Evolutionary conservation across 2,113 vertebrate genomes (phyloP), one percentile per base, ranked within the genome.

Genomic region (Gobio gobio): DNA sequence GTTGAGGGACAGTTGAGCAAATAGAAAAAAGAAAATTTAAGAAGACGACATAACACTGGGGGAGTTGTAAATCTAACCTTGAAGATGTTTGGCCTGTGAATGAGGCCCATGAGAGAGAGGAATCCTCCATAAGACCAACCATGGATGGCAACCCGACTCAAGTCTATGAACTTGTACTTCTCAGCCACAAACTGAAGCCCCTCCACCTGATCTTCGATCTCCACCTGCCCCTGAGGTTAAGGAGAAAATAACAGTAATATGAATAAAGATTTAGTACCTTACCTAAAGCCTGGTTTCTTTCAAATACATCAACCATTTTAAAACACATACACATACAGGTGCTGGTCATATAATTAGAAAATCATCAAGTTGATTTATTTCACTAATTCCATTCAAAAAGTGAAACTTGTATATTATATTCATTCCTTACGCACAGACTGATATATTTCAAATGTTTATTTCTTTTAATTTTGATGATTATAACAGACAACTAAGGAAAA

Each of bases 91-190:
- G 98, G 98, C 87, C 96, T 95, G 72, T 97, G 98, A 90, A 99
- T 97, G 51, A 99, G 96, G 10, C 97, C 97, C 98, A 99, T 98
- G 90, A 99, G 97, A 16, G 98, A 98, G 2, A 99, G 96, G 80
- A 98, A 99, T 9, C 98, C 98, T 0, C 98, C 98, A 0, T 99
- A 99, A 0, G 98, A 99, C 98, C 97, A 99, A 90, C 98, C 98
- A 0, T 99, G 98, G 87, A 99, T 99, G 89, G 97, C 97, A 0
- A 99, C 97, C 0, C 98, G 96, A 91, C 95, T 97, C 90, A 98
- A 90, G 93, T 99, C 98, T 4, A 99, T 91, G 91, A 99, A 99
- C 91, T 97, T 97, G 36, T 97, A 99, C 93, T 97, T 98, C 89
- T 98, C 95, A 0, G 98, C 96, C 88, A 98, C 97, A 0, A 96